Evolutionary conservation across 2,888 invertebrate genomes (phyloP), one percentile per base, ranked within the genome.

Genomic region (Prostheceraeus crozeri): DNA sequence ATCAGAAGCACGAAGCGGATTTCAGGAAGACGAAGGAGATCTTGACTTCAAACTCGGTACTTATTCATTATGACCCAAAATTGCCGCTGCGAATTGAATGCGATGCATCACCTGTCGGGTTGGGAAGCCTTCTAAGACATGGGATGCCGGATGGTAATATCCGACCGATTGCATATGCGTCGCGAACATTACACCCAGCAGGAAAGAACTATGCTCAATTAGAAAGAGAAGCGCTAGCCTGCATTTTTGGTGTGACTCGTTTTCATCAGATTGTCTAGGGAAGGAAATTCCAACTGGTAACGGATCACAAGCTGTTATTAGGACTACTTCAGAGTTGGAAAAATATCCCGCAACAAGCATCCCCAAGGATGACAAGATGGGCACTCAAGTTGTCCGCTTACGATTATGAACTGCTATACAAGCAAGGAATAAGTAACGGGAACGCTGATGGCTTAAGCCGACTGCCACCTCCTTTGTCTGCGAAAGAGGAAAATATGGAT

Each of bases 131-230:
- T 4, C 23, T 48, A 8, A 28, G 25, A 48, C 48, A 48, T 48
- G 28, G 25, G 6, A 48, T 8, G 48, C 48, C 48, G 28, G 48
- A 48, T 14, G 64, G 63, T 2, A 40, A 14, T 40, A 23, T 19
- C 14, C 14, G 40, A 40, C 40, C 40, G 21, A 40, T 40, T 48
- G 48, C 27, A 48, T 19, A 19, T 16, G 48, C 28, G 4, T 21
- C 48, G 4, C 25, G 48, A 21, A 48, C 48, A 48, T 28, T 48
- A 30, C 25, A 48, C 14, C 28, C 48, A 28, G 48, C 48, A 8
- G 48, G 14, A 14, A 48, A 48, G 14, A 48, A 48, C 23, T 48
- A 48, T 14, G 25, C 48, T 10, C 8, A 48, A 8, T 28, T 14
- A 8, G 48, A 48, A 48, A 48, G 28, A 48, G 48, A 48, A 48